Base-by-base conservation (phyloP, 1,140 invertebrate genomes). In the Plectrocnemia conspersa region DNA sequence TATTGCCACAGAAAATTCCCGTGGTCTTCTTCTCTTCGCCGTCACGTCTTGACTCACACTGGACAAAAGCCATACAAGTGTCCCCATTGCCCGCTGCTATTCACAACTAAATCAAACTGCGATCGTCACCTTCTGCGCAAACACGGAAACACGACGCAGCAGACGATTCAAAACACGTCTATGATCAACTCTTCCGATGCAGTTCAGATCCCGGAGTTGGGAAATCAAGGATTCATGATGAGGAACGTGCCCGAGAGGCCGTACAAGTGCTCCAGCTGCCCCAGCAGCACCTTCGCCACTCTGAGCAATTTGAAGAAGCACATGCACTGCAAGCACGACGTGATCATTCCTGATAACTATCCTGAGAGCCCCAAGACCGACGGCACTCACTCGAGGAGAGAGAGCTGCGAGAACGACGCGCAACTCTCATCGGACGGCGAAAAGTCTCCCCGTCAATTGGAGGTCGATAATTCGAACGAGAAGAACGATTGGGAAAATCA, bases 21-120 rank as follows among this genome's bases (percentile, higher is more conserved):
- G 0, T 98, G 95, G 95, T 89, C 88, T 2, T 95, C 91, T 10
- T 97, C 93, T 0, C 75, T 98, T 9, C 81, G 92, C 2, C 79
- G 93, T 2, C 94, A 97, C 68, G 88, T 97, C 19, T 78, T 94
- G 0, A 96, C 92, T 0, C 92, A 96, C 64, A 96, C 91, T 3
- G 94, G 94, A 3, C 92, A 97, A 67, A 97, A 97, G 65, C 95
- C 95, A 0, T 97, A 88, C 74, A 91, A 94, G 66, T 97, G 95
- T 70, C 84, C 86, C 1, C 84, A 91, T 59, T 98, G 95, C 67
- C 85, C 88, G 0, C 77, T 97, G 1, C 80, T 92, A 0, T 98
- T 98, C 69, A 97, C 94, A 2, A 98, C 94, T 0, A 97, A 97
- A 65, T 95, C 91, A 1, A 98, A 98, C 69, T 93, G 95, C 68